phyloP scores from a whole-genome alignment of 2,113 vertebrate genomes.

The Sinocyclocheilus grahami region DNA sequence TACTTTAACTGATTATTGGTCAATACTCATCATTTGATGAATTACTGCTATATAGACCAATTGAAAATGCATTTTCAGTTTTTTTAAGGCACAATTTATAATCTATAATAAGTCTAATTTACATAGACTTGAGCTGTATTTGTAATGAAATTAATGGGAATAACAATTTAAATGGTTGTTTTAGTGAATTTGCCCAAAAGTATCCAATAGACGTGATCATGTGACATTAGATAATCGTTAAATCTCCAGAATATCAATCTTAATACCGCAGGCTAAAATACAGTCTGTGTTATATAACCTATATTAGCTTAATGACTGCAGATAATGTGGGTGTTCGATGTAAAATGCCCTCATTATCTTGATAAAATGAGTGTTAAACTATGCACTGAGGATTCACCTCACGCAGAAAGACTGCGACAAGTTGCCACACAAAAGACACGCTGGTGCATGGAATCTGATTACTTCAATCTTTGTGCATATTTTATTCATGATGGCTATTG shows the following conservation, averaged over 20 bases:
- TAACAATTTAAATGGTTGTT: neutral
- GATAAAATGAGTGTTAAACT: conserved; percentile 32
- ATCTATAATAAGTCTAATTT: neutral
- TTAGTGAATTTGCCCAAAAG: neutral
- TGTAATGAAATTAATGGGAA: neutral
- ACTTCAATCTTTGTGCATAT: conserved; percentile 40
- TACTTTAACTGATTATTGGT: no score
- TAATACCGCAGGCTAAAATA: neutral
- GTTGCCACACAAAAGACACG: conserved; percentile 35
- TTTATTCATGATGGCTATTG: conserved; percentile 45
- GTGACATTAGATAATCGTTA: neutral
- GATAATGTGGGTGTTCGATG: conserved; percentile 25
- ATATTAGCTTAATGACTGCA: conserved; percentile 34
- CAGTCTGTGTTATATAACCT: conserved; percentile 15
- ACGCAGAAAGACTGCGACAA: conserved; percentile 20
- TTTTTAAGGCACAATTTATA: neutral
- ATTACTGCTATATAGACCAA: no score
- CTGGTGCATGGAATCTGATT: conserved; percentile 20
- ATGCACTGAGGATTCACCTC: conserved; percentile 37
- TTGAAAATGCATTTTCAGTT: no score
- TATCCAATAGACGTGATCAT: neutral
- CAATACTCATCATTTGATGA: no score
- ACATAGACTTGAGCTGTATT: neutral
- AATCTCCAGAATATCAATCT: neutral
- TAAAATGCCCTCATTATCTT: conserved; percentile 45